Evolutionary conservation across 1,140 invertebrate genomes (phyloP).

Genomic region (Asbolus verrucosus): DNA sequence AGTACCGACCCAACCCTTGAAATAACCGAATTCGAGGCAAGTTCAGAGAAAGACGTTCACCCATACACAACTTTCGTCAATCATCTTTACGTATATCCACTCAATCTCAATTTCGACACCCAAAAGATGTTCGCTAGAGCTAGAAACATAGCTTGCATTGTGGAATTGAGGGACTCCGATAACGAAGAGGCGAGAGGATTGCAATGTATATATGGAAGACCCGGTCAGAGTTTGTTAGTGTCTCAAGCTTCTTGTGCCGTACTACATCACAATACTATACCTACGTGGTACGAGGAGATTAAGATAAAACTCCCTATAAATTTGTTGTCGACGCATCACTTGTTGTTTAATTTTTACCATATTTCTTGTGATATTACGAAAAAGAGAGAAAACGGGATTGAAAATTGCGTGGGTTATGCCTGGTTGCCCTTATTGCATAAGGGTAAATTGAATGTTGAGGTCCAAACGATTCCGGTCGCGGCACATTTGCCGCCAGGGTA

Average conservation of each 20-base stretch:
- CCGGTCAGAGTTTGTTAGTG: conserved; percentile 74
- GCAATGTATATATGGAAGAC: conserved; percentile 82
- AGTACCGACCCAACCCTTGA: conserved; percentile 80
- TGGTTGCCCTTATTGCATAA: conserved; percentile 89
- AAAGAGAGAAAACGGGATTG: conserved; percentile 82
- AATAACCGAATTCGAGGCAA: conserved; percentile 83
- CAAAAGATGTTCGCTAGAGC: conserved; percentile 90
- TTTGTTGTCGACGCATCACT: conserved; percentile 81
- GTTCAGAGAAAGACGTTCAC: conserved; percentile 77
- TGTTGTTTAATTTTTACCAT: conserved; percentile 91
- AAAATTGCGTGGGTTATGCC: conserved; percentile 90
- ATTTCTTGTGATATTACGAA: conserved; percentile 89
- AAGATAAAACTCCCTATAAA: conserved; percentile 86
- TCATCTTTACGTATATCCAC: conserved; percentile 91
- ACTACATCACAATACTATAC: conserved; percentile 84
- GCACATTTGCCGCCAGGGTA: conserved; percentile 88
- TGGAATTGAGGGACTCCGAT: conserved; percentile 88
- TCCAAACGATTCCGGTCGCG: conserved; percentile 85
- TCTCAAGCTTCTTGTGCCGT: conserved; percentile 77
- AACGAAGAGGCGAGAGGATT: conserved; percentile 76
- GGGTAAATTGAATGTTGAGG: conserved; percentile 83
- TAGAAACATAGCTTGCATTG: conserved; percentile 89
- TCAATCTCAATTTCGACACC: conserved; percentile 88
- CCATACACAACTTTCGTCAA: conserved; percentile 87
- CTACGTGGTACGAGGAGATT: conserved; percentile 90